Base-by-base conservation (phyloP, 2,888 invertebrate genomes). In the Steinernema scapterisci region DNA sequence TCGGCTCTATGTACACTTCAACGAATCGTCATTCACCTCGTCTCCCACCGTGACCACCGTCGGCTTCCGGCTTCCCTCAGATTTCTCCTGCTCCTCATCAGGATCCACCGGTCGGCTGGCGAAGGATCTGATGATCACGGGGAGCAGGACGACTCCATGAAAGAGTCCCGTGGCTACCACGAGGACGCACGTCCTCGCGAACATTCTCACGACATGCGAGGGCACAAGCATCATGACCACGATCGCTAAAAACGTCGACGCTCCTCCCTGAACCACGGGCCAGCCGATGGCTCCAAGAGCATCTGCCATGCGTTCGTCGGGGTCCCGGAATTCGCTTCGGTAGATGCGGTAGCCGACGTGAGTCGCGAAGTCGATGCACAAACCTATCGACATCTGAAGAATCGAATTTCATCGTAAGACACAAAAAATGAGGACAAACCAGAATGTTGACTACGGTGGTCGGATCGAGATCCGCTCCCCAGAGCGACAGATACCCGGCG, bases 391-490 rank as follows among this genome's bases (percentile, higher is more conserved):
- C 87, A 87, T 87, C 83, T 85, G 71, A 70, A 78, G 27, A 21
- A 9, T 7, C 31, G 25, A 75, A 46, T 21, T 11, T 43, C 11
- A 9, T 21, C 27, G 1, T 44, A 11, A 77, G 21, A 45, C 0
- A 11, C 48, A 19, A 6, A 27, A 19, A 45, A 16, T 19, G 48
- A 38, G 44, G 9, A 38, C 75, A 16, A 73, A 85, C 85, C 78
- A 87, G 77, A 75, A 87, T 87, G 76, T 87, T 87, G 45, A 87
- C 86, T 9, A 87, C 86, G 21, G 86, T 84, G 1, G 84, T 84
- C n/a, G 86, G 86, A 71, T 84, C 85, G n/a, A 86, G 77, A 48
- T 87, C 87, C 16, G 86, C 85, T 9, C 86, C 86, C 87, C 86
- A 87, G 19, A 86, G 77, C 9, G 86, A 85, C 5, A 87, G 75